A percentile compares a stretch with the other conserved stretches of the same genome.
These are phyloP conservation scores for Oscheius sp. DNA, from an alignment of 2,888 invertebrate species.

Conservation along the genomic window DNA sequence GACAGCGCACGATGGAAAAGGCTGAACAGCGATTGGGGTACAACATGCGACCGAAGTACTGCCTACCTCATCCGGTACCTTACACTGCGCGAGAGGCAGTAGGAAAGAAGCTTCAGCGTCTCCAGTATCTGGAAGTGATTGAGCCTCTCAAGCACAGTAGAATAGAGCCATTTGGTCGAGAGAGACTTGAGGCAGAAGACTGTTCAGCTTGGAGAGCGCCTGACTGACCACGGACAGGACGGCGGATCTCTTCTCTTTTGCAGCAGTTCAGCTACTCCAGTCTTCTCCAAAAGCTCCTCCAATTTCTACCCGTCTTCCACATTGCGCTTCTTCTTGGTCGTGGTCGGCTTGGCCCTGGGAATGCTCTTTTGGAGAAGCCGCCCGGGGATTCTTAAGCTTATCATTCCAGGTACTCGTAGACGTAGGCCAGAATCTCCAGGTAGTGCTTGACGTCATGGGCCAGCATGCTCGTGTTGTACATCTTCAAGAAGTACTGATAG, in stretches of 20 bases:
- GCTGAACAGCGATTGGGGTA: too few relatives aligned
- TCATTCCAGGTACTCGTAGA: slow-evolving; percentile 11
- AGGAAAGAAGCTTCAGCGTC: too few relatives aligned
- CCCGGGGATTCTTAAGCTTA: slow-evolving; percentile 1
- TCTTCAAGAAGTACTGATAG: slow-evolving; percentile 16
- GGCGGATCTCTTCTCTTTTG: background rate
- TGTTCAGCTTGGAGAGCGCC: too few relatives aligned
- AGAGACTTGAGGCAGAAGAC: too few relatives aligned
- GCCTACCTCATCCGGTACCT: too few relatives aligned
- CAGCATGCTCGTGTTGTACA: background rate
- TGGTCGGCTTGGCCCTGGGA: background rate
- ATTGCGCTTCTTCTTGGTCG: background rate
- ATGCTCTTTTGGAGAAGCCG: slow-evolving; percentile 4
- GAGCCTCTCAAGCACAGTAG: too few relatives aligned
- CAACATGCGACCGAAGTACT: too few relatives aligned
- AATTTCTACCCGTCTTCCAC: background rate
- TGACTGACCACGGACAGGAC: too few relatives aligned
- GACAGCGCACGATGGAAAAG: too few relatives aligned
- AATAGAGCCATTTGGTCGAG: background rate
- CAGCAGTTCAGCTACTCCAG: background rate
- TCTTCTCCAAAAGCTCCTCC: background rate
- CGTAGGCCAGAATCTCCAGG: slow-evolving; percentile 14
- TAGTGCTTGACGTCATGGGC: slow-evolving; percentile 3
- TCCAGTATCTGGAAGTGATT: too few relatives aligned
- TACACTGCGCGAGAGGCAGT: too few relatives aligned